Percentiles rank a stretch among this genome's conserved stretches.
Evolutionary conservation across 2,113 vertebrate genomes (phyloP).

Genomic region (Tor tambroides): DNA sequence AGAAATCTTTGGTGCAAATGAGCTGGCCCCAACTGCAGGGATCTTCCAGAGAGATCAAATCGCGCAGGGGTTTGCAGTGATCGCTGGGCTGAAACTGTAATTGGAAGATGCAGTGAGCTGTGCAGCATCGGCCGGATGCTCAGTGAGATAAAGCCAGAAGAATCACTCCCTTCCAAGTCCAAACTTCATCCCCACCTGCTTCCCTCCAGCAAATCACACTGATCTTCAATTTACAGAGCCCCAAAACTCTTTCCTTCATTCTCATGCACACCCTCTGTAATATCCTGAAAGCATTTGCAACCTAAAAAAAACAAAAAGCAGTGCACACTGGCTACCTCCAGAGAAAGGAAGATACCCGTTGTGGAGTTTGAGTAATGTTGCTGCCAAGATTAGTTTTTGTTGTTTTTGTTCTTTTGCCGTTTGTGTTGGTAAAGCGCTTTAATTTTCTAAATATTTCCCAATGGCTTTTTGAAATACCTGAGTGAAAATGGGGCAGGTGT

Average conservation of each 20-base stretch:
- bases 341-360: neutral
- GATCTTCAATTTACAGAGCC: conserved; percentile 13
- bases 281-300: neutral
- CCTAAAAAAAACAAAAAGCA: neutral
- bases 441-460: conserved; percentile 26
- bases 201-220: conserved; percentile 31
- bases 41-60: conserved; percentile 2
- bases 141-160: conserved; percentile 32
- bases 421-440: neutral
- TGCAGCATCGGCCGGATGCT: neutral
- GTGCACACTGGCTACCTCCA: neutral
- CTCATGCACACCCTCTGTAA: neutral
- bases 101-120: conserved; percentile 31
- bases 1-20: conserved; percentile 18
- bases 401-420: conserved; percentile 1
- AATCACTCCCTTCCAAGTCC: conserved; percentile 16
- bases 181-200: neutral
- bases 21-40: neutral
- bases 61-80: conserved; percentile 10
- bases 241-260: neutral
- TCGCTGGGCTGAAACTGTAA: conserved; percentile 35
- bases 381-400: neutral
- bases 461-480: conserved; percentile 12
- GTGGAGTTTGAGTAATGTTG: neutral
- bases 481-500: neutral